These are phyloP conservation scores for Lutraria lutraria DNA, from an alignment of 2,888 invertebrate genomes.

Conservation along the genomic window DNA sequence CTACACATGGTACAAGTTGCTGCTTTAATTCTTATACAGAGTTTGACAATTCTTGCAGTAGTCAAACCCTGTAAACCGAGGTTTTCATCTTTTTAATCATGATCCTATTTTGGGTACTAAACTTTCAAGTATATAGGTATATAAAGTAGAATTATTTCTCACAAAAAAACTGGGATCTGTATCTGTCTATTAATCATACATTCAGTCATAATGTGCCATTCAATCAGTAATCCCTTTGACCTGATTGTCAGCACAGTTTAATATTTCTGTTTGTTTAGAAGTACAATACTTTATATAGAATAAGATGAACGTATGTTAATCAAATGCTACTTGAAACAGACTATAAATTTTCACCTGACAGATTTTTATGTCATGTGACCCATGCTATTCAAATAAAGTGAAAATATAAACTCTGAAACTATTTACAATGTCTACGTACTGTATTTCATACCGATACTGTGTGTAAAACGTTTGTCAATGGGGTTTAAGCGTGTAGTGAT, in stretches of 20 bases:
- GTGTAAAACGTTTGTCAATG: constrained; percentile 37
- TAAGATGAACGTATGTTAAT: not conserved
- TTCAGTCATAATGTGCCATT: no score
- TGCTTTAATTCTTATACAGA: no score
- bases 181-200: no score
- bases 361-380: constrained; percentile 54
- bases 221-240: not conserved
- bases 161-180: no score
- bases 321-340: constrained; percentile 47
- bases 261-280: not conserved
- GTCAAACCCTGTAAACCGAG: no score
- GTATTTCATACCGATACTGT: not conserved
- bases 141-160: no score
- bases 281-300: not conserved
- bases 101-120: no score
- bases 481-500: constrained; percentile 24
- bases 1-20: no score
- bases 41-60: no score
- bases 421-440: constrained; percentile 48
- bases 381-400: constrained; percentile 59
- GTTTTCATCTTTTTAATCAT: no score
- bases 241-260: not conserved
- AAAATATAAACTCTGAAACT: constrained; percentile 53
- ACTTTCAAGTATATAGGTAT: no score
- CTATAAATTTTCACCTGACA: constrained; percentile 52